Conservation (phyloP, 2,797 vertebrate genomes). For the Sparidentex hasta region DNA sequence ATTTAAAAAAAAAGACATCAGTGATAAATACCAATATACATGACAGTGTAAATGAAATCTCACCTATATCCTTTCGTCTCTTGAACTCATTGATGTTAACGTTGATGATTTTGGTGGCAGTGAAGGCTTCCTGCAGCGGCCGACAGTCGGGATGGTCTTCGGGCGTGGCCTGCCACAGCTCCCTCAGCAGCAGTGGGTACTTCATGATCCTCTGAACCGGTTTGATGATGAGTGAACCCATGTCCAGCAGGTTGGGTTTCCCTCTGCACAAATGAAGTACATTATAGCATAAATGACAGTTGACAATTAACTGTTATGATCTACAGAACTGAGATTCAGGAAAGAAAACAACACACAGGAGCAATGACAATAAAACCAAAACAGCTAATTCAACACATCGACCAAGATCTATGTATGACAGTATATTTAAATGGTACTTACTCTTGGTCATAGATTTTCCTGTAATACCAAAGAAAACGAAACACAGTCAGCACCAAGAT, state of each 20-base stretch:
- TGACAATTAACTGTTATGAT: background rate
- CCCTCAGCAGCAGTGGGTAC: slow-evolving; percentile 92
- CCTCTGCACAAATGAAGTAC: slow-evolving; percentile 82
- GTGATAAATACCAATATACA: background rate
- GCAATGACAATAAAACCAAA: background rate
- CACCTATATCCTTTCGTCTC: slow-evolving; percentile 96
- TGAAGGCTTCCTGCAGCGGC: slow-evolving; percentile 88
- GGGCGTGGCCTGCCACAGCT: slow-evolving; percentile 94
- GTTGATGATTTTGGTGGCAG: slow-evolving; percentile 90
- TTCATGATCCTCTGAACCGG: slow-evolving; percentile 98
- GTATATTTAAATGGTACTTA: slow-evolving; percentile 83
- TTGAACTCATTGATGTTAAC: slow-evolving; percentile 97
- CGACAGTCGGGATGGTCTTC: slow-evolving; percentile 90
- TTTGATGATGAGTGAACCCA: slow-evolving; percentile 97
- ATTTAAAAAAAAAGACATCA: background rate
- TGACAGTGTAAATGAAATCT: slow-evolving; percentile 37
- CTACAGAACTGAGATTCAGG: background rate
- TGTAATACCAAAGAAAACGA: slow-evolving; percentile 79
- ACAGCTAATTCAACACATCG: background rate
- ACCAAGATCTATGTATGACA: background rate
- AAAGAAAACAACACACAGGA: background rate
- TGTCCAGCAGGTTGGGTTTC: slow-evolving; percentile 92
- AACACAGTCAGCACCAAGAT: slow-evolving; percentile 6
- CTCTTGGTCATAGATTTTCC: slow-evolving; percentile 94
- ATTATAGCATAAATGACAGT: background rate